These are phyloP conservation scores for Trogon melanurus DNA, from an alignment of 2,113 vertebrate species.

Conservation along the genomic window DNA sequence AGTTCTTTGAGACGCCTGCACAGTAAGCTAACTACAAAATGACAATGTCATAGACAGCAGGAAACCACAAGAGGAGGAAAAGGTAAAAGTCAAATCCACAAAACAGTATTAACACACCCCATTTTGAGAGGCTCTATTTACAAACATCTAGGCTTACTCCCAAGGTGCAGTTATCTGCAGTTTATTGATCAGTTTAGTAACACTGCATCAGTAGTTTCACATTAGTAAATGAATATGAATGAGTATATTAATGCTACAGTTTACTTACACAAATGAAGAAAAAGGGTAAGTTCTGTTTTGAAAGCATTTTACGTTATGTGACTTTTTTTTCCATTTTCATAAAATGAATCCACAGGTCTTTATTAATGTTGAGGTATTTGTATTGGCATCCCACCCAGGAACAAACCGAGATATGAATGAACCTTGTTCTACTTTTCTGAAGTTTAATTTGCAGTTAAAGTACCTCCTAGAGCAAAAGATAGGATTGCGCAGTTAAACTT, in stretches of 20 bases:
- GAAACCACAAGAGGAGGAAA: not conserved
- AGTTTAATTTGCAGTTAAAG: not conserved
- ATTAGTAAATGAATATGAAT: not conserved
- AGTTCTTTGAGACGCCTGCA: not conserved
- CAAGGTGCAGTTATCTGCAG: not conserved
- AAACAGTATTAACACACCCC: not conserved
- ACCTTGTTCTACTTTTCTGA: not conserved
- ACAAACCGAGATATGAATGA: not conserved
- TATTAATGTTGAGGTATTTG: not conserved
- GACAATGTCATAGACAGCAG: not conserved
- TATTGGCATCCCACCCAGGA: not conserved
- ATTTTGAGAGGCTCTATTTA: not conserved
- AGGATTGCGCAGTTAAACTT: not conserved
- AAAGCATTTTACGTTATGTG: not conserved
- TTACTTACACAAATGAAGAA: not conserved
- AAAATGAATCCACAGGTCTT: not conserved
- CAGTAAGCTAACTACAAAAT: not conserved
- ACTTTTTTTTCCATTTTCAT: not conserved
- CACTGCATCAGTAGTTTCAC: not conserved
- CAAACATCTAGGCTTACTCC: not conserved
- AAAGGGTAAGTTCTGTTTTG: not conserved
- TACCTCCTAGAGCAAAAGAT: not conserved
- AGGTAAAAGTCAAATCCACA: not conserved
- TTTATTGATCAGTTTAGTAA: not conserved
- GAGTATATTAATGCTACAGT: not conserved